Base-by-base conservation (phyloP, 1,140 invertebrate genomes). In the Halictus rubicundus region DNA sequence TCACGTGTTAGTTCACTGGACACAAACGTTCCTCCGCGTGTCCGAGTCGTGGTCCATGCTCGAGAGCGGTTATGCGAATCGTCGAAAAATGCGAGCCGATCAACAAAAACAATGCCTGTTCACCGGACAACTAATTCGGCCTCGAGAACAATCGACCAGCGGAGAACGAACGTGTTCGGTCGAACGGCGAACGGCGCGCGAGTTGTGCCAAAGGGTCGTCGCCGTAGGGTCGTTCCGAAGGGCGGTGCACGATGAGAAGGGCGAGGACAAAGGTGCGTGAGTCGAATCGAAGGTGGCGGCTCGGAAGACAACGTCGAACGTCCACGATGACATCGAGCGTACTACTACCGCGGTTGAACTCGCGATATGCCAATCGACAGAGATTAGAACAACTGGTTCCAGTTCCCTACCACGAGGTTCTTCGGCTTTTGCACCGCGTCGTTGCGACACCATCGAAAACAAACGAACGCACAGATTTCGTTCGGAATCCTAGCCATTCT, bases 311-410 rank as follows among this genome's bases (percentile, higher is more conserved):
- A 59, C 59, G 69, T 68, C 64, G 68, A 73, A 68, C 70, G 76
- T 78, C 73, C 80, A 65, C 83, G 75, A 65, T 82, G 81, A 71
- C 69, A 84, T 81, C 78, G 84, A 66, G 21, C 59, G 85, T 87
- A 77, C 75, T 78, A 87, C 85, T 87, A 83, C 49, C 59, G 73
- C 73, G 66, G 69, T 81, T 76, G 42, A 72, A 78, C 65, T 78
- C 73, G 65, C 84, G 73, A 86, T 80, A 77, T 72, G 74, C 73
- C 63, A 46, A 65, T 76, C 74, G 81, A 72, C 83, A 78, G 85
- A 86, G 73, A 85, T 85, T 69, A 83, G 82, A 83, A 86, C 85
- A 83, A 82, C 64, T 82, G 81, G 73, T 83, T 72, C 60, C 73
- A 81, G 74, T 77, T 86, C 84, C 84, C 84, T 85, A 85, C 84